A percentile compares a stretch with the other conserved stretches of the same genome.
Evolutionary conservation across 1,140 invertebrate genomes (phyloP).

Genomic region (Megalonaias nervosa): DNA sequence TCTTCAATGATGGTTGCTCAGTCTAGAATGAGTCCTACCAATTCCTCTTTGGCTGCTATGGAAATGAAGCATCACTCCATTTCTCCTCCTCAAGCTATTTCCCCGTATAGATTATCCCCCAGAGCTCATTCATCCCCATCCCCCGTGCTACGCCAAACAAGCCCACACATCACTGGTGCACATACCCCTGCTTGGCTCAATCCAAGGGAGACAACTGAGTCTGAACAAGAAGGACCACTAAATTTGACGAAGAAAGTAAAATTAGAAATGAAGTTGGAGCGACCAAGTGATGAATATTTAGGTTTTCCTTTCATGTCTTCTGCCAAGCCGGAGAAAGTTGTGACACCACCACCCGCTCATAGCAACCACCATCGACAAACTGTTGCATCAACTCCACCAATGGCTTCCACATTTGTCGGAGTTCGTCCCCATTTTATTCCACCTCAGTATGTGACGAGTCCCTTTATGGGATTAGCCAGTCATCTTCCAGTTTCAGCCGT

Average conservation of each 20-base stretch:
- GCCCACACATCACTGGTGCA: conserved; percentile 25
- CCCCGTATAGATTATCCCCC: conserved; percentile 53
- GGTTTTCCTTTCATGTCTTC: conserved; percentile 1
- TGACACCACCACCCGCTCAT: conserved; percentile 59
- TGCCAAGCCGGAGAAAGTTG: conserved; percentile 34
- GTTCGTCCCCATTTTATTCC: conserved; percentile 56
- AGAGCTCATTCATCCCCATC: conserved; percentile 38
- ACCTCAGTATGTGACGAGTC: conserved; percentile 59
- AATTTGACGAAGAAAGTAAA: conserved; percentile 82
- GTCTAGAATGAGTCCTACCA: conserved; percentile 44
- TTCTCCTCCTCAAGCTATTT: conserved; percentile 47
- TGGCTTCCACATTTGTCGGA: conserved; percentile 40
- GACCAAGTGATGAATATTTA: too few relatives aligned
- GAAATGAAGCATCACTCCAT: conserved; percentile 40
- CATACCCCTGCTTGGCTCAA: conserved; percentile 5
- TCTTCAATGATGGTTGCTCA: conserved; percentile 42
- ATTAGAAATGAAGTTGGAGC: too few relatives aligned
- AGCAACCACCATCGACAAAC: conserved; percentile 48
- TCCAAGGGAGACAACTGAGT: conserved; percentile 62
- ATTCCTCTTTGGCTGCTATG: conserved; percentile 42
- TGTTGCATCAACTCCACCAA: conserved; percentile 19
- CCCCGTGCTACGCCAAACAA: conserved; percentile 19
- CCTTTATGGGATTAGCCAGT: conserved; percentile 53
- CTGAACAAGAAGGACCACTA: conserved; percentile 82
- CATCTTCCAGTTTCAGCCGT: conserved; percentile 51